Evolutionary conservation across 2,113 vertebrate species (phyloP), one percentile per base, ranked within the genome.

Genomic region (Chloropsis cyanopogon): DNA sequence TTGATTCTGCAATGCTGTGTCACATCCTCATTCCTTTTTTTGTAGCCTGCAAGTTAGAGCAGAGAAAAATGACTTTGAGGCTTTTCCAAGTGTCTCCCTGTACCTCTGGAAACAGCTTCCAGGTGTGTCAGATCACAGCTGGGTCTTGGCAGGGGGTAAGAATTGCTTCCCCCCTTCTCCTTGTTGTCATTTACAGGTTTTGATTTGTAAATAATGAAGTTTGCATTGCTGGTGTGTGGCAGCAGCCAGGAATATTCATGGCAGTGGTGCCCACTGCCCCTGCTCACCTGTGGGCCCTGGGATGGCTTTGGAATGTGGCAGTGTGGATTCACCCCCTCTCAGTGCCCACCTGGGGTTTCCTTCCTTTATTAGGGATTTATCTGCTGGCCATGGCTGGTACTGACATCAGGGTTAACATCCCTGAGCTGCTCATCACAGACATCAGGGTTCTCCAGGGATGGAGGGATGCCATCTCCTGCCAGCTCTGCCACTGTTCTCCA

Each of bases 1-100:
- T 96, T 84, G 92, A 95, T 96, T 94, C 92, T 64, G 73, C 79
- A 63, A 0, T 7, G 20, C 90, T 70, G n/a, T 2, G 10, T 89
- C 61, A 95, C 89, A 56, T 46, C 82, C 73, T 73, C 6, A 0
- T 77, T 77, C 70, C 52, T 93, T 82, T 93, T 82, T 65, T 87
- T 41, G 77, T 4, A 50, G 56, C 2, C 0, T 86, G 81, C 88
- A 84, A 94, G 91, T 92, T 53, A 56, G 54, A 92, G 82, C 89
- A 92, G 72, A 29, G 73, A 57, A 75, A 39, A 70, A 63, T 42
- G 15, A 56, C 80, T 81, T 88, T 66, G 90, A 96, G 76, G 72
- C 88, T 75, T 85, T 89, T 96, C 83, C 92, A 95, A 2, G 73
- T 66, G 76, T 82, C 52, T 91, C 37, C 47, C 35, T 3, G 9